A percentile compares a stretch with the other conserved stretches of the same genome.
Conservation (phyloP, 2,797 vertebrate species). For the Lepus townsendii region DNA sequence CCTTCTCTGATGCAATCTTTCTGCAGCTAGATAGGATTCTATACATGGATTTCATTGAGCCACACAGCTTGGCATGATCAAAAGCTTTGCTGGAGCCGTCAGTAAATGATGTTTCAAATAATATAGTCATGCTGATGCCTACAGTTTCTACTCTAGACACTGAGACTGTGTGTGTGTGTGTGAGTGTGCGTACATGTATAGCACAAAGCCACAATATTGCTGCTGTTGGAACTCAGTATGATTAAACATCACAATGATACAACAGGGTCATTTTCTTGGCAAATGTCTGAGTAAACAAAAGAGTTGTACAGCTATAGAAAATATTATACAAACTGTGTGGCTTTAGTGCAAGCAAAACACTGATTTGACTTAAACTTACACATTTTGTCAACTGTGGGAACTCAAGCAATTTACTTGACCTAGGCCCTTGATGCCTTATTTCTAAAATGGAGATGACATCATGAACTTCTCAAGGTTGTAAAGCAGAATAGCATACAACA, state of each 20-base stretch:
- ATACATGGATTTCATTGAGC: constrained; percentile 70
- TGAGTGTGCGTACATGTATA: constrained; percentile 60
- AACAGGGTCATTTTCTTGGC: constrained; percentile 27
- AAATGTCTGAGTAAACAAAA: constrained; percentile 58
- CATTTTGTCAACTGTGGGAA: not conserved
- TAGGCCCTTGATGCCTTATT: not conserved
- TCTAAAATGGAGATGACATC: not conserved
- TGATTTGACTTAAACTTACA: not conserved
- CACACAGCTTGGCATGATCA: constrained; percentile 78
- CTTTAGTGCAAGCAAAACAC: not conserved
- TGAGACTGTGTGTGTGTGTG: constrained; percentile 41
- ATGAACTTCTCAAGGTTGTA: not conserved
- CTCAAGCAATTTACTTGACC: not conserved
- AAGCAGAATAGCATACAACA: not conserved
- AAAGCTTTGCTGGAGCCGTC: constrained; percentile 76
- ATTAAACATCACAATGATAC: constrained; percentile 69
- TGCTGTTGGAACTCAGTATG: constrained; percentile 31
- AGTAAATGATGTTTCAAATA: constrained; percentile 82
- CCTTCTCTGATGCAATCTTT: constrained; percentile 75
- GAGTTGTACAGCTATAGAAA: not conserved
- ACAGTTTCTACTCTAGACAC: constrained; percentile 74
- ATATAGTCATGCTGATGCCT: constrained; percentile 74
- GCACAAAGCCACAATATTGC: constrained; percentile 73
- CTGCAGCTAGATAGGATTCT: constrained; percentile 68
- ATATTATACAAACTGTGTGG: not conserved